Evolutionary conservation across 92 coral and sea anemone genomes (phyloP).

Genomic region (Siderastrea siderea): DNA sequence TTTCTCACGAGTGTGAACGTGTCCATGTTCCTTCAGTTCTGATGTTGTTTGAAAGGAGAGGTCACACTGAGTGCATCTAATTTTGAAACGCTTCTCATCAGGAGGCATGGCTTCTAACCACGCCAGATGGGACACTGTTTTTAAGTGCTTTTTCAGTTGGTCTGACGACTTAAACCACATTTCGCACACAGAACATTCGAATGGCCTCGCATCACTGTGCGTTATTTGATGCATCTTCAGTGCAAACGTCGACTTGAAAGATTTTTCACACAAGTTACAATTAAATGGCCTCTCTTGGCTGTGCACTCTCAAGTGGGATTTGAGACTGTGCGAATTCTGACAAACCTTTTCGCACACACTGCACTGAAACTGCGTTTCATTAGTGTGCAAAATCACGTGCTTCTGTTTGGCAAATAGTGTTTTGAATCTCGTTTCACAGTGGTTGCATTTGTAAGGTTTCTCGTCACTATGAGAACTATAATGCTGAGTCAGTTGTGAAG

Average conservation of each 20-base stretch:
- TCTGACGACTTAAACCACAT: slow-evolving; percentile 14
- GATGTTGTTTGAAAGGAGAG: not conserved
- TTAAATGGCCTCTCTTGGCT: slow-evolving; percentile 13
- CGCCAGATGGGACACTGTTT: not conserved
- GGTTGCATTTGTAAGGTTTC: not conserved
- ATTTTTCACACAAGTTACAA: slow-evolving; percentile 1
- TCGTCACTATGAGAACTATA: not conserved
- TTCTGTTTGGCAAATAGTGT: not conserved
- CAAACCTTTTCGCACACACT: slow-evolving; percentile 7
- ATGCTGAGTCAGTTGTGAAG: not conserved
- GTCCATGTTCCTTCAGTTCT: not conserved
- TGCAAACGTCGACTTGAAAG: not conserved
- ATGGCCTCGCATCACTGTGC: slow-evolving; percentile 23
- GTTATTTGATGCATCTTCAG: not conserved
- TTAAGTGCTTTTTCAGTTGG: not conserved
- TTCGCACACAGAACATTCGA: slow-evolving; percentile 12
- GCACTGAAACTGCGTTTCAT: slow-evolving; percentile 17
- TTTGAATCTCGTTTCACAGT: slow-evolving; percentile 3
- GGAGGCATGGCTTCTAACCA: not conserved
- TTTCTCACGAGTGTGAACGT: not conserved
- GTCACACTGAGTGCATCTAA: slow-evolving; percentile 2
- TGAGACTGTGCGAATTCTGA: slow-evolving; percentile 2
- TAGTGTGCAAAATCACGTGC: slow-evolving; percentile 5
- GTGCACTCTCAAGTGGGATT: not conserved
- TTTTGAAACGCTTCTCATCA: not conserved